Conservation (phyloP, 2,888 invertebrate species). For the Didymodactylos carnosus region DNA sequence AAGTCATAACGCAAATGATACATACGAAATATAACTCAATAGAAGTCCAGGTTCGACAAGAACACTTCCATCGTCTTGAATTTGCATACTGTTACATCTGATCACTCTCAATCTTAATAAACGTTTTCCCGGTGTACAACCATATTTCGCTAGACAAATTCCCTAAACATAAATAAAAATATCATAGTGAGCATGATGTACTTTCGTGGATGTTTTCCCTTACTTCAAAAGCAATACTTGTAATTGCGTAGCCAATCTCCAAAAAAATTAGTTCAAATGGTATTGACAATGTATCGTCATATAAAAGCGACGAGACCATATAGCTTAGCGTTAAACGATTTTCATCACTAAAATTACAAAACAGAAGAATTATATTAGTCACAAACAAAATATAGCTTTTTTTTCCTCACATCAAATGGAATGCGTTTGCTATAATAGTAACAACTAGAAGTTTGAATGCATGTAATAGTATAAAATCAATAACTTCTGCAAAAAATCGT, state of each 20-base stretch:
- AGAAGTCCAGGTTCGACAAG: neutral
- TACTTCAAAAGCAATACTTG: neutral
- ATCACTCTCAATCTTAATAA: slow-evolving; percentile 4
- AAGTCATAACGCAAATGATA: too few species aligned
- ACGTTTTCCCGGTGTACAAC: slow-evolving; percentile 6
- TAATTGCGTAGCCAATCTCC: neutral
- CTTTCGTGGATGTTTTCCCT: neutral
- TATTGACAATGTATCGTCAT: neutral
- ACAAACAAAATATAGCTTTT: too few species aligned
- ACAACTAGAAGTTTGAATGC: too few species aligned
- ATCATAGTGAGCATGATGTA: neutral
- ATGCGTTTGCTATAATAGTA: too few species aligned
- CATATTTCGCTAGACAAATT: neutral
- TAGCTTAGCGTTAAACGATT: neutral
- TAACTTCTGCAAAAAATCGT: slow-evolving; percentile 4
- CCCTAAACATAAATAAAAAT: neutral
- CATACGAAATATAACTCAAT: neutral
- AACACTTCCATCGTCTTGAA: neutral
- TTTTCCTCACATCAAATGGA: too few species aligned
- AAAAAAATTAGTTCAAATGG: neutral
- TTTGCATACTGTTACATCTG: neutral
- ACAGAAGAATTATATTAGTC: too few species aligned
- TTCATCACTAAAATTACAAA: neutral
- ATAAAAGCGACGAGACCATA: neutral
- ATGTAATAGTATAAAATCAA: slow-evolving; percentile 3